These are phyloP conservation scores for Lysandra bellargus DNA, from an alignment of 2,888 invertebrate species.

Conservation along the genomic window DNA sequence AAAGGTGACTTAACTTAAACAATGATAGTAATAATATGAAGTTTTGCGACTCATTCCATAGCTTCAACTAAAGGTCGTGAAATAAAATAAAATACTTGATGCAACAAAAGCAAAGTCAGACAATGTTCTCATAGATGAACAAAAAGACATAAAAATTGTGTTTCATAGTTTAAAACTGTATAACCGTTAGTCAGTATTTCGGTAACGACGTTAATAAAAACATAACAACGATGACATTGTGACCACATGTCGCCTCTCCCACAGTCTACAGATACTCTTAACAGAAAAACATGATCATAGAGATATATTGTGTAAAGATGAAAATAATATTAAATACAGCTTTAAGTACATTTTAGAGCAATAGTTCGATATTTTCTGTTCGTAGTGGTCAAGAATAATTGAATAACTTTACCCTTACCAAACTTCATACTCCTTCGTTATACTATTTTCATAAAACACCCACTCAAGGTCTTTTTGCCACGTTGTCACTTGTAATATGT, in stretches of 20 bases:
- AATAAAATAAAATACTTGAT: neutral
- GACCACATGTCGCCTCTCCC: conserved; percentile 59
- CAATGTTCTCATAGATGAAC: neutral
- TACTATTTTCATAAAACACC: too few relatives aligned
- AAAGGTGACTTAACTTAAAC: neutral
- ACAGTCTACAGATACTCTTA: conserved; percentile 39
- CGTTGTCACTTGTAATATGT: too few relatives aligned
- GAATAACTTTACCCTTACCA: neutral
- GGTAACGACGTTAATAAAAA: conserved; percentile 46
- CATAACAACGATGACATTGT: conserved; percentile 42
- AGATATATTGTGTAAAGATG: neutral
- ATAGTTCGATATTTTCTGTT: neutral
- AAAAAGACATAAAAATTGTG: neutral
- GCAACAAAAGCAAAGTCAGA: neutral
- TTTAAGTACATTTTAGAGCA: neutral
- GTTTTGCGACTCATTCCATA: too few relatives aligned
- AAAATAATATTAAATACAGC: neutral
- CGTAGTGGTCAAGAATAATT: too few relatives aligned
- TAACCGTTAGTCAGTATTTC: conserved; percentile 45
- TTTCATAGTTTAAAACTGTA: conserved; percentile 44
- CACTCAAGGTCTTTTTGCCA: too few relatives aligned
- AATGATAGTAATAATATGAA: too few relatives aligned
- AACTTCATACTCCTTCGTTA: neutral
- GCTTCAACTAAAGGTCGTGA: neutral
- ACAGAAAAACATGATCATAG: neutral